Base-by-base conservation (phyloP, 1,140 invertebrate genomes). In the Lutraria rhynchaena region DNA sequence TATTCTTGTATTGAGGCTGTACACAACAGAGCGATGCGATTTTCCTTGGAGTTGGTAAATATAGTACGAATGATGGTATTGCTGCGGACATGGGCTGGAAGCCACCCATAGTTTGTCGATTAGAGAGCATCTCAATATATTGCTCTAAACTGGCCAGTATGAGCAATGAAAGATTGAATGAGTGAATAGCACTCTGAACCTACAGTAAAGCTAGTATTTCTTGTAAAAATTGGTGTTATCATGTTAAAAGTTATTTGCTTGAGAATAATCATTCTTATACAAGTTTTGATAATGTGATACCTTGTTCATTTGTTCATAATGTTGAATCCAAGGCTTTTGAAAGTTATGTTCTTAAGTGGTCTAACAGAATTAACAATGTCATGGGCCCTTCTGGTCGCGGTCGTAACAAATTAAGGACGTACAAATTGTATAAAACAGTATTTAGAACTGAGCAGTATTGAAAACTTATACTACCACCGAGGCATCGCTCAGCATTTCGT, bases 11-110 rank as follows among this genome's bases (percentile, higher is more conserved):
- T 58, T 5, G 41, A 70, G 19, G 33, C 22, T 11, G 49, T 80
- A 13, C 61, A 80, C 9, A 46, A 69, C 55, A 69, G 76, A 51
- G 63, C 76, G 27, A 69, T 67, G 61, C 3, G 76, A 13, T 69
- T 17, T 70, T 80, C 58, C 49, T 35, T 80, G 31, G 76, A 63
- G 33, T n/a, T 58, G 55, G 9, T 9, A 46, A 46, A 46, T 46
- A 46, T 46, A 11, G 9, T 11, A 9, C 44, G 9, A 46, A 46
- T 46, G 44, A 46, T 46, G 44, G 44, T 46, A 19, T 46, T 11
- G 44, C 44, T 11, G 44, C 9, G 9, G 44, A 46, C 19, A 46
- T 46, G 44, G 44, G 44, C 19, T 46, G 44, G 44, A 46, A 46
- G 19, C 44, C 44, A 9, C 44, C 19, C 24, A 24, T 29, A 29